phyloP scores from a whole-genome alignment of 1,140 invertebrate species.

The Battus philenor region DNA sequence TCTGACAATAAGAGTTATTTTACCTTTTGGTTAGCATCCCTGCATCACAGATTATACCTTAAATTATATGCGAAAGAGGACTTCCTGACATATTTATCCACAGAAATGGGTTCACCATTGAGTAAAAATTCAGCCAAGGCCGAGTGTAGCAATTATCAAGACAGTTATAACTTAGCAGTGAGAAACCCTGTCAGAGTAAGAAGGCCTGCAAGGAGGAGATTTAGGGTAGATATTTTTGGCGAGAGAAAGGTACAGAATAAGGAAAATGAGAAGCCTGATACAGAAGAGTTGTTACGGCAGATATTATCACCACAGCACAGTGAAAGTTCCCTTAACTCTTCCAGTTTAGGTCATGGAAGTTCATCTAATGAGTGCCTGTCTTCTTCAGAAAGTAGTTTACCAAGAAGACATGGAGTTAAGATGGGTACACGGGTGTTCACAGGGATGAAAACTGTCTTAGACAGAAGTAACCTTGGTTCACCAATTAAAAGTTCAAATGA shows the following conservation, averaged over 20 bases:
- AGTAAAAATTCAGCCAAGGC: constrained; percentile 39
- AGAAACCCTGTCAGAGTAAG: constrained; percentile 55
- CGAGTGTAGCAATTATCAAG: constrained; percentile 71
- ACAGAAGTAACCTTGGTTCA: constrained; percentile 34
- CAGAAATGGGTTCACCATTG: constrained; percentile 77
- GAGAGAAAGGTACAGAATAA: constrained; percentile 81
- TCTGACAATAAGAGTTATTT: constrained; percentile 85
- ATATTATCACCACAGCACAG: constrained; percentile 54
- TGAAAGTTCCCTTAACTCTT: constrained; percentile 50
- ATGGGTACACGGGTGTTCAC: constrained; percentile 83
- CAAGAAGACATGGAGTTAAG: constrained; percentile 81
- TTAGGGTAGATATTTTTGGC: constrained; percentile 62
- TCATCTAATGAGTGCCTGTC: constrained; percentile 62
- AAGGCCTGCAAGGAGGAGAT: constrained; percentile 51
- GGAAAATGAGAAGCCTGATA: constrained; percentile 81
- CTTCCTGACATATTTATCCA: constrained; percentile 81
- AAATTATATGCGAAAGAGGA: constrained; percentile 83
- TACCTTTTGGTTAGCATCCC: constrained; percentile 83
- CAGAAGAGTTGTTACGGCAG: constrained; percentile 51
- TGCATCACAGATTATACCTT: constrained; percentile 86
- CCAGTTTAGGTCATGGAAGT: constrained; percentile 37
- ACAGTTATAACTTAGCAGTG: constrained; percentile 73
- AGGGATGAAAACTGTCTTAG: constrained; percentile 51
- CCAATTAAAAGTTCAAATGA: constrained; percentile 30
- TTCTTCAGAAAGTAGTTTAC: constrained; percentile 75